These are phyloP conservation scores for Atta cephalotes DNA, from an alignment of 1,140 invertebrate genomes.

Conservation along the genomic window DNA sequence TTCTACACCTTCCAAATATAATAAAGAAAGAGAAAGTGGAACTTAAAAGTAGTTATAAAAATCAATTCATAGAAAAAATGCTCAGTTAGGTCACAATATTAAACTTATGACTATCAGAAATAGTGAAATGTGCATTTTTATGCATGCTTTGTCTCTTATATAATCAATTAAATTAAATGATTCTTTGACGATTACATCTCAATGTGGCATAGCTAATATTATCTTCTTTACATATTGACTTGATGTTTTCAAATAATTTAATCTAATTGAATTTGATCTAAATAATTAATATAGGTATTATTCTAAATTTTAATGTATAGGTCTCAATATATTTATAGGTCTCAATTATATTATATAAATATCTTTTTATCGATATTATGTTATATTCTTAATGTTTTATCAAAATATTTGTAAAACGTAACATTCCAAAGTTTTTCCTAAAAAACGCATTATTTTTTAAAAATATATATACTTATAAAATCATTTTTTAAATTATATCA, in stretches of 20 bases:
- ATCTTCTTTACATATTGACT: neutral
- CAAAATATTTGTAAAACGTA: neutral
- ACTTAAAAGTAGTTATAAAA: slow-evolving; percentile 10
- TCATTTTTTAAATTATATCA: slow-evolving; percentile 9
- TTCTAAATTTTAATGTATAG: neutral
- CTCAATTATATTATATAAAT: slow-evolving; percentile 11
- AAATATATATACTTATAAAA: slow-evolving; percentile 7
- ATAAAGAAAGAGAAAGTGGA: slow-evolving; percentile 48
- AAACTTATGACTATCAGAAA: neutral
- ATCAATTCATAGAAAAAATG: neutral
- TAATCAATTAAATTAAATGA: neutral
- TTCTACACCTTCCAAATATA: slow-evolving; percentile 82
- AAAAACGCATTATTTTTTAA: neutral
- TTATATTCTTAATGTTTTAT: slow-evolving; percentile 9
- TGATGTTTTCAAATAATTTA: neutral
- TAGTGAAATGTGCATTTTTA: neutral
- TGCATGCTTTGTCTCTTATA: neutral
- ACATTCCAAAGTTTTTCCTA: neutral
- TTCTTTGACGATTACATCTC: neutral
- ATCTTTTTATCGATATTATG: slow-evolving; percentile 16
- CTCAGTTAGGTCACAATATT: neutral
- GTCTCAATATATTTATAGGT: slow-evolving; percentile 1
- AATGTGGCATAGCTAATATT: neutral
- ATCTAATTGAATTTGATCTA: slow-evolving; percentile 8
- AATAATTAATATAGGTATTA: neutral